phyloP scores from a whole-genome alignment of 2,888 invertebrate species.

The Stenurella melanura region DNA sequence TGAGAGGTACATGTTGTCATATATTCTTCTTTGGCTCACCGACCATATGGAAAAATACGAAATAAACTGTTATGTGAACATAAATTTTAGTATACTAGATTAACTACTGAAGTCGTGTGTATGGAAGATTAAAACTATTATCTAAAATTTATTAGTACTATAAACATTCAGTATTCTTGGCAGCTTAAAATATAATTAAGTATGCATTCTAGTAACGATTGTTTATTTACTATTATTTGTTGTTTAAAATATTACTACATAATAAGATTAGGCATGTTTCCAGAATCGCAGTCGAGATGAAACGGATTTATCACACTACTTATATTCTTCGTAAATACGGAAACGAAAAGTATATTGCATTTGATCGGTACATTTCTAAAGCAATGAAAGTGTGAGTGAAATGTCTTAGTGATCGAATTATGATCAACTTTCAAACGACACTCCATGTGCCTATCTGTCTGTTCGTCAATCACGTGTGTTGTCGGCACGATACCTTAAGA shows the following conservation, averaged over 20 bases:
- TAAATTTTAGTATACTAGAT: neutral
- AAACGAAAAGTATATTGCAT: too few species aligned
- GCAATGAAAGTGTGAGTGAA: too few species aligned
- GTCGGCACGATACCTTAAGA: too few species aligned
- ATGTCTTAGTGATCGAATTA: too few species aligned
- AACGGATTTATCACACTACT: neutral
- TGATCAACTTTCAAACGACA: too few species aligned
- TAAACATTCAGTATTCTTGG: slow-evolving; percentile 7
- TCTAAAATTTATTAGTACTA: neutral
- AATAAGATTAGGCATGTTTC: neutral
- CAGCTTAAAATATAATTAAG: neutral
- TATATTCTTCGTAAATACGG: too few species aligned
- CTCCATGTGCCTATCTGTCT: too few species aligned
- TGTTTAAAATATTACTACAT: neutral
- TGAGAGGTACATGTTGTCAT: too few species aligned
- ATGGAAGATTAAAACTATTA: slow-evolving; percentile 1
- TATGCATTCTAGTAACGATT: neutral
- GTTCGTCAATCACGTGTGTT: too few species aligned
- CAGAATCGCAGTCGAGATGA: neutral
- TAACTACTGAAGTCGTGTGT: neutral
- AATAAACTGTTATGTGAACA: neutral
- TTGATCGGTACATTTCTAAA: too few species aligned
- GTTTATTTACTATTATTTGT: neutral
- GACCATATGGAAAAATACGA: slow-evolving; percentile 2
- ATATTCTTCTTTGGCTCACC: neutral